A percentile compares a stretch with the other conserved stretches of the same genome.
Conservation (phyloP, 2,797 vertebrate genomes). For the Buphagus erythrorhynchus region DNA sequence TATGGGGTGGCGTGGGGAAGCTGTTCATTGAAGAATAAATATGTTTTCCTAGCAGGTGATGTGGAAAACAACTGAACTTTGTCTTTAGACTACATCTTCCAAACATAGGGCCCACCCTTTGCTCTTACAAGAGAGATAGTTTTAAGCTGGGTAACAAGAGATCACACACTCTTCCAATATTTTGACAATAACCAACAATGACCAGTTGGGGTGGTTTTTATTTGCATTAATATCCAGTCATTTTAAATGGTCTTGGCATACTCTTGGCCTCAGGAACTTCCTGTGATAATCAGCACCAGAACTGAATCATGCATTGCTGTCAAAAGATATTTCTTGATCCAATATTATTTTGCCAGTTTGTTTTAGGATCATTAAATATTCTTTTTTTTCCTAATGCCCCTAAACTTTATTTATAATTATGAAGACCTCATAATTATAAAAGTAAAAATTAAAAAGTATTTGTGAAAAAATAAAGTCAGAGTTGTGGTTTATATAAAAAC, state of each 20-base stretch:
- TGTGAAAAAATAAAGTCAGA: background rate
- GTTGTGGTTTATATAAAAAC: background rate
- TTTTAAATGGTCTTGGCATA: background rate
- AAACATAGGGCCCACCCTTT: background rate
- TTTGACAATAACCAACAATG: background rate
- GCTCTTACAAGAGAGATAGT: background rate
- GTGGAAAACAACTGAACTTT: background rate
- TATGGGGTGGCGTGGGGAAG: background rate
- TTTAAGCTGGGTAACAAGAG: background rate
- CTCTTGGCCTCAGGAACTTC: background rate
- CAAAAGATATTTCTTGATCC: background rate
- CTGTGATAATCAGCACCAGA: slow-evolving; percentile 28
- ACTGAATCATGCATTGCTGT: background rate
- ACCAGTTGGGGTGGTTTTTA: background rate
- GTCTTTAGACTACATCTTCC: background rate
- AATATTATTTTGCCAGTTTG: background rate
- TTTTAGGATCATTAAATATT: background rate
- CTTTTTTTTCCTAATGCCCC: background rate
- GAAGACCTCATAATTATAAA: background rate
- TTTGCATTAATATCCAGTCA: background rate
- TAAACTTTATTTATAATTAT: background rate
- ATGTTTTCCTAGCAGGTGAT: background rate
- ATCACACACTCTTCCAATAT: background rate
- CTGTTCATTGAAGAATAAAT: background rate
- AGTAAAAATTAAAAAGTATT: background rate